These are phyloP conservation scores for Phortica magna DNA, from an alignment of 2,888 invertebrate species.

Conservation along the genomic window DNA sequence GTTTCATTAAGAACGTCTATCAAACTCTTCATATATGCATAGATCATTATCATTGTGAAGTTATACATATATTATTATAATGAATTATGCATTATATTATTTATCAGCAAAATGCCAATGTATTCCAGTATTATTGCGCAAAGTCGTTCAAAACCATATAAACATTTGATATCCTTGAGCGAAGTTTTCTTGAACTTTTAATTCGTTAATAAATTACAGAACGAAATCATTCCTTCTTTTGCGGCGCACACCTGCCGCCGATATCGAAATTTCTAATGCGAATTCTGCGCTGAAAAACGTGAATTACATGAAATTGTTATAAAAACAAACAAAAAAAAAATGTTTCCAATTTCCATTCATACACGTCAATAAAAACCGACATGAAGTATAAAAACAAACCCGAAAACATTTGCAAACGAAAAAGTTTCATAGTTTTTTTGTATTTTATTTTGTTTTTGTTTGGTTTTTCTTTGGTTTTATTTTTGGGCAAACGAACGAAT, in stretches of 20 bases:
- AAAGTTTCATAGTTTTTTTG: conserved; percentile 1
- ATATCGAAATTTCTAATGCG: conserved; percentile 40
- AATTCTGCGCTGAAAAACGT: conserved; percentile 59
- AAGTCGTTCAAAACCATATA: too few relatives aligned
- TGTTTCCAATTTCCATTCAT: conserved; percentile 50
- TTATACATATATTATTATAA: too few relatives aligned
- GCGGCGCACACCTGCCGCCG: too few relatives aligned
- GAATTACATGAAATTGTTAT: conserved; percentile 55
- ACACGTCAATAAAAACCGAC: conserved; percentile 56
- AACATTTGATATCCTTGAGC: too few relatives aligned
- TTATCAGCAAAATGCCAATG: too few relatives aligned
- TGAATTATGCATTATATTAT: too few relatives aligned
- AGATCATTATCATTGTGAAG: too few relatives aligned
- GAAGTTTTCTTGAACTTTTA: too few relatives aligned
- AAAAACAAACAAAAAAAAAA: conserved; percentile 63
- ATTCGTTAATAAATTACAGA: too few relatives aligned
- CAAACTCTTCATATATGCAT: too few relatives aligned
- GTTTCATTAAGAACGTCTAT: too few relatives aligned
- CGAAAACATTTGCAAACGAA: conserved; percentile 15
- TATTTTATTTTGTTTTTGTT: not conserved
- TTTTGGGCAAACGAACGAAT: conserved; percentile 2
- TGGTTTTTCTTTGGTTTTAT: not conserved
- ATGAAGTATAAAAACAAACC: conserved; percentile 28
- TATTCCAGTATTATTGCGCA: too few relatives aligned
- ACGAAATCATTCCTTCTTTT: not conserved